These are phyloP conservation scores for Polypedilum pembai DNA, from an alignment of 1,140 invertebrate genomes.

Conservation along the genomic window DNA sequence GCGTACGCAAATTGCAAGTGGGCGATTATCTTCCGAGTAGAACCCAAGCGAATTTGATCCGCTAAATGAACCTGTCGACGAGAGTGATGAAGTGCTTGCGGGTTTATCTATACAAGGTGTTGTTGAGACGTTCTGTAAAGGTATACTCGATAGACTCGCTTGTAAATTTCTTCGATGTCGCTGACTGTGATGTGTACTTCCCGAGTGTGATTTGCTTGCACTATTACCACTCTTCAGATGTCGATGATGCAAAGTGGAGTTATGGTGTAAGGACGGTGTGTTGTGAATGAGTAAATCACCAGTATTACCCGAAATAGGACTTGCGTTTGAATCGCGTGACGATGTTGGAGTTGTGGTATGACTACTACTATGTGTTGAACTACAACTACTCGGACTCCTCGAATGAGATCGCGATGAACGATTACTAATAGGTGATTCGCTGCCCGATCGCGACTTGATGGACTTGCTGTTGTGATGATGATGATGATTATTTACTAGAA, in stretches of 20 bases:
- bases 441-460: slow-evolving; percentile 46
- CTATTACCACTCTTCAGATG: slow-evolving; percentile 30
- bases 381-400: slow-evolving; percentile 44
- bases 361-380: slow-evolving; percentile 39
- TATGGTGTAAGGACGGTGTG: slow-evolving; percentile 36
- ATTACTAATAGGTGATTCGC: slow-evolving; percentile 44
- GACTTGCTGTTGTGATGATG: slow-evolving; percentile 19
- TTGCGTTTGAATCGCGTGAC: slow-evolving; percentile 46
- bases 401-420: slow-evolving; percentile 48
- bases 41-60: slow-evolving; percentile 44
- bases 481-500: slow-evolving; percentile 20
- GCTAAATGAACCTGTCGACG: slow-evolving; percentile 39
- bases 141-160: slow-evolving; percentile 2
- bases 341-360: neutral
- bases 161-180: slow-evolving; percentile 29
- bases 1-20: slow-evolving; percentile 83
- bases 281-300: slow-evolving; percentile 3
- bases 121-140: neutral
- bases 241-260: slow-evolving; percentile 38
- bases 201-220: slow-evolving; percentile 38
- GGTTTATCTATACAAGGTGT: slow-evolving; percentile 32
- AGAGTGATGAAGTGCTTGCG: slow-evolving; percentile 38
- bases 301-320: slow-evolving; percentile 36
- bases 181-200: slow-evolving; percentile 34
- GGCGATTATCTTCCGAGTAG: slow-evolving; percentile 61